Evolutionary conservation across 1,140 invertebrate genomes (phyloP), one percentile per base, ranked within the genome.

Genomic region (Zaprionus taronus): DNA sequence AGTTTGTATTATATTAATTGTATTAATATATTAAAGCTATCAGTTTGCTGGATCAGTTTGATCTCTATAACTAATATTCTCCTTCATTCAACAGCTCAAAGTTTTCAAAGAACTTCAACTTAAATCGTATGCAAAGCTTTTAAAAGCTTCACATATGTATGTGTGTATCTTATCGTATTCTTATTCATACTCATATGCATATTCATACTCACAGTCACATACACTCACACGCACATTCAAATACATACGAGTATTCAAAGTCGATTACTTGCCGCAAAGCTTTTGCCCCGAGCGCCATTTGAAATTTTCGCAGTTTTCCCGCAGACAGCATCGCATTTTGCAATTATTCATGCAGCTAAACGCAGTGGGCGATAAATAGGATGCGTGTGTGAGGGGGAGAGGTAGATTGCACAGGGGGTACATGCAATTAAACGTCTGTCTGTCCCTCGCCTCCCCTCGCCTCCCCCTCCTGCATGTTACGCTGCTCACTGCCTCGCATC

Each of bases 261-360:
- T 47, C 41, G 41, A 47, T 47, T 47, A 47, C 17, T 47, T 11
- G n/a, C 41, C n/a, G 34, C n/a, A 26, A 56, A 24, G 51, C 51
- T 55, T 55, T 34, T 7, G 31, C 31, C 31, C 11, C 31, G 31
- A 34, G 31, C 31, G 31, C 31, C 31, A 41, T 47, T 47, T 47
- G n/a, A 47, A 47, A 17, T 47, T 47, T 47, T 7, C 15, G 6
- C 41, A n/a, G 3, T 17, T 47, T 47, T 47, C 6, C 79, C 64
- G 80, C 57, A 36, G 44, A 68, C 31, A 55, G 62, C 62, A 68
- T 49, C 72, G 79, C 76, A 69, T 73, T 82, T 72, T 70, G 71
- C 83, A 85, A 82, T 85, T 82, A 85, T 85, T 85, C 83, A 85
- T 86, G 82, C 83, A 85, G 79, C 83, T 81, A 78, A 85, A 85